These are phyloP conservation scores for Thysanoteuthis rhombus DNA, from an alignment of 2,888 invertebrate genomes.

Conservation along the genomic window DNA sequence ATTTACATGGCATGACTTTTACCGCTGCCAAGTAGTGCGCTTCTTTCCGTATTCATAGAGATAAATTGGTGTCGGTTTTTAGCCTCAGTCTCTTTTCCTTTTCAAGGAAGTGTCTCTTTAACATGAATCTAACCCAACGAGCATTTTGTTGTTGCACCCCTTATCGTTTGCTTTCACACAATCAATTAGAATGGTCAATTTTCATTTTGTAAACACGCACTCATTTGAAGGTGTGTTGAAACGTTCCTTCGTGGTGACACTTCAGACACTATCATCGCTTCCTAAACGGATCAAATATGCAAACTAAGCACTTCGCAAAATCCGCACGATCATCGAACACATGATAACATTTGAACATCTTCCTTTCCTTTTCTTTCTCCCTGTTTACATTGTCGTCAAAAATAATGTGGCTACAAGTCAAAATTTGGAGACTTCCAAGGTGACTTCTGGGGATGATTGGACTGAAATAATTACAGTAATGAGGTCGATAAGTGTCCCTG, in stretches of 20 bases:
- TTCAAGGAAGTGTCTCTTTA: neutral
- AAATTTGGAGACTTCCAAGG: too few relatives aligned
- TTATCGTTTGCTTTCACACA: neutral
- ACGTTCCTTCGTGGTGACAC: neutral
- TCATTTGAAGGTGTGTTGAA: neutral
- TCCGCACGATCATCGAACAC: neutral
- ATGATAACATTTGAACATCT: neutral
- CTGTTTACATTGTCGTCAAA: neutral
- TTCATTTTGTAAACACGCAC: neutral
- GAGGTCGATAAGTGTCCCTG: too few relatives aligned
- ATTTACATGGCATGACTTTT: neutral
- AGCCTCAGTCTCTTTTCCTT: neutral
- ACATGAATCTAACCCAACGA: neutral
- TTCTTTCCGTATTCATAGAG: neutral
- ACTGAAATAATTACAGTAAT: neutral
- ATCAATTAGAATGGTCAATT: neutral
- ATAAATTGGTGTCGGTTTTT: neutral
- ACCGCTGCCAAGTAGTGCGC: neutral
- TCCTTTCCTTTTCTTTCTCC: neutral
- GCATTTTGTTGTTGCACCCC: neutral
- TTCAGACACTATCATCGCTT: neutral
- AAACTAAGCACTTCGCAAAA: neutral
- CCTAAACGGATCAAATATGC: neutral
- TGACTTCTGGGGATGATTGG: neutral
- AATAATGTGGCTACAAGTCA: neutral